These are phyloP conservation scores for Dunckerocampus dactyliophorus DNA, from an alignment of 2,113 vertebrate genomes.

Conservation along the genomic window DNA sequence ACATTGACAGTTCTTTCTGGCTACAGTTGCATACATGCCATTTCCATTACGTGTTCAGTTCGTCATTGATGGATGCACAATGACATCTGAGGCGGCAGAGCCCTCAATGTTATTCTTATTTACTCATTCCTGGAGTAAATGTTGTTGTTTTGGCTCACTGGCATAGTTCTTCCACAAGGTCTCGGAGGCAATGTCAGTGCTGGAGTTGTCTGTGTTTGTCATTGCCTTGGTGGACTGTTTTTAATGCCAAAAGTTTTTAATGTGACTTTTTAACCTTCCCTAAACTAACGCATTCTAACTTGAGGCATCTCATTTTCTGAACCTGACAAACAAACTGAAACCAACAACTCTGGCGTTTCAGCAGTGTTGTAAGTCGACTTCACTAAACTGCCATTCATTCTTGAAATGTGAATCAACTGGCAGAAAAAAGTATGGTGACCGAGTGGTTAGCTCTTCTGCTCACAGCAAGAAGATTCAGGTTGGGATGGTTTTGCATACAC, in stretches of 20 bases:
- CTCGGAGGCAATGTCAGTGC: neutral
- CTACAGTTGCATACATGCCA: constrained; percentile 9
- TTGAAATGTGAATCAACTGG: neutral
- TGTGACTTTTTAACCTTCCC: constrained; percentile 11
- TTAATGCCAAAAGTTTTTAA: constrained; percentile 2
- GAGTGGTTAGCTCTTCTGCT: neutral
- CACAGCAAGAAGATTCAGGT: neutral
- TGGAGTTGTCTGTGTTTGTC: constrained; percentile 19
- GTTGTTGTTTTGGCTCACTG: constrained; percentile 17
- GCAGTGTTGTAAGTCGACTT: no score
- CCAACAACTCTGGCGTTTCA: constrained; percentile 1
- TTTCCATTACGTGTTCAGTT: constrained; percentile 26
- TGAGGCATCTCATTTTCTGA: constrained; percentile 9
- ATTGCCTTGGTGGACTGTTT: constrained; percentile 7
- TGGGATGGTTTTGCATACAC: neutral
- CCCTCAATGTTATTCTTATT: neutral
- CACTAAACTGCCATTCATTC: neutral
- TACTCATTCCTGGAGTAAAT: constrained; percentile 9
- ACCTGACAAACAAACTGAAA: neutral
- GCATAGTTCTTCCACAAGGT: neutral
- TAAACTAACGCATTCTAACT: constrained; percentile 7
- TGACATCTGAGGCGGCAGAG: constrained; percentile 17
- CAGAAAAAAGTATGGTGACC: neutral
- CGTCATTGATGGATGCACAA: constrained; percentile 32
- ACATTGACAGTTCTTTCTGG: constrained; percentile 13